These are phyloP conservation scores for Perithous albicinctus DNA, from an alignment of 2,888 invertebrate genomes.

Conservation along the genomic window DNA sequence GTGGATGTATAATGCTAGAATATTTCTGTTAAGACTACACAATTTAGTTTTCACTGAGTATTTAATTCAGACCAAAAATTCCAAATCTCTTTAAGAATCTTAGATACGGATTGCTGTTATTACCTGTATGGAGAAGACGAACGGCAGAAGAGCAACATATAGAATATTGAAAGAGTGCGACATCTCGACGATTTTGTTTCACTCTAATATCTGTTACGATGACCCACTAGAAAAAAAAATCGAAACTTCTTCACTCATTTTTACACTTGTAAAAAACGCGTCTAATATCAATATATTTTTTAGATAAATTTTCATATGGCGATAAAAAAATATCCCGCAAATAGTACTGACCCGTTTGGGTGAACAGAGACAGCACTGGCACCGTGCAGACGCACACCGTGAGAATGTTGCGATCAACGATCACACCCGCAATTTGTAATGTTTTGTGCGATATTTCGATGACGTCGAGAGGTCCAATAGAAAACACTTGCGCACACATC, in stretches of 20 bases:
- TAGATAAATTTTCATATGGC: neutral
- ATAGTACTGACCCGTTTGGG: neutral
- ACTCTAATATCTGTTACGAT: neutral
- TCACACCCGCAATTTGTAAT: slow-evolving; percentile 42
- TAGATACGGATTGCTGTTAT: neutral
- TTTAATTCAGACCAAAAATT: neutral
- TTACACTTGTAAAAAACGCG: neutral
- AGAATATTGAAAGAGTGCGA: neutral
- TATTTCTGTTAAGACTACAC: too few species aligned
- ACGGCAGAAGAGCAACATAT: slow-evolving; percentile 20
- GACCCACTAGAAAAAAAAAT: neutral
- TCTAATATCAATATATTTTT: neutral
- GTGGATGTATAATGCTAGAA: too few species aligned
- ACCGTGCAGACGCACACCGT: slow-evolving; percentile 2
- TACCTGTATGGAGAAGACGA: slow-evolving; percentile 28
- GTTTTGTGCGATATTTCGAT: slow-evolving; percentile 26
- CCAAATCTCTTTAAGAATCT: neutral
- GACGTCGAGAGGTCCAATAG: slow-evolving; percentile 8
- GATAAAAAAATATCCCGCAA: neutral
- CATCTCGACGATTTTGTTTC: slow-evolving; percentile 10
- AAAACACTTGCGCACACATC: slow-evolving; percentile 56
- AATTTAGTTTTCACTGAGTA: too few species aligned
- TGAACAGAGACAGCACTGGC: neutral
- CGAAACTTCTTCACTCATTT: neutral
- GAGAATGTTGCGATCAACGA: slow-evolving; percentile 23